A percentile compares a stretch with the other conserved stretches of the same genome.
These are phyloP conservation scores for Tetramorium parvispinum DNA, from an alignment of 1,140 invertebrate genomes.

Conservation along the genomic window DNA sequence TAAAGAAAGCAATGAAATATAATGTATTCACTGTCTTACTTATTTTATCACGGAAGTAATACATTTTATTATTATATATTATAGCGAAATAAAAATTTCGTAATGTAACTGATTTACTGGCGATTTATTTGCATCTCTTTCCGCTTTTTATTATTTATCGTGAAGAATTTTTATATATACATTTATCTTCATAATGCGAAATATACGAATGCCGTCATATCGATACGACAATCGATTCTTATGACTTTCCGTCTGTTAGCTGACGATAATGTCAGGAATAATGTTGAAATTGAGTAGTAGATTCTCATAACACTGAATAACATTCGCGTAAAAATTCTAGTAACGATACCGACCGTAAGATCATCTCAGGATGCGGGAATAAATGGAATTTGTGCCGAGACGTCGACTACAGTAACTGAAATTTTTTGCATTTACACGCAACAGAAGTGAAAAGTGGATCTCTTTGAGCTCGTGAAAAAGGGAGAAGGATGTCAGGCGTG, in stretches of 20 bases:
- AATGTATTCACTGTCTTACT: slow-evolving; percentile 83
- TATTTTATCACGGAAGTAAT: slow-evolving; percentile 82
- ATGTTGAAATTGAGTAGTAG: slow-evolving; percentile 76
- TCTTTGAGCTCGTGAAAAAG: background rate
- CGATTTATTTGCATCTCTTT: slow-evolving; percentile 22
- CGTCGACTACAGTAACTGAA: slow-evolving; percentile 10
- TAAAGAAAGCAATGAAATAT: slow-evolving; percentile 63
- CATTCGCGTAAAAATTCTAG: slow-evolving; percentile 62
- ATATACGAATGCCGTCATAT: slow-evolving; percentile 20
- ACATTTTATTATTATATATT: slow-evolving; percentile 81
- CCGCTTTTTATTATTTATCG: background rate
- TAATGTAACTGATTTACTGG: slow-evolving; percentile 64
- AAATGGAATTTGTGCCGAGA: background rate
- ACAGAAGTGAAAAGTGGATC: background rate
- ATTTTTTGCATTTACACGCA: background rate
- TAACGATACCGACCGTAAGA: slow-evolving; percentile 46
- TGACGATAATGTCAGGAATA: slow-evolving; percentile 71
- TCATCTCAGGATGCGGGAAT: slow-evolving; percentile 49
- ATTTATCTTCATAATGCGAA: background rate
- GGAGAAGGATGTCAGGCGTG: slow-evolving; percentile 68
- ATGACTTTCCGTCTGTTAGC: slow-evolving; percentile 27
- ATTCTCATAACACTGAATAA: slow-evolving; percentile 46
- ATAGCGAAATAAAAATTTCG: slow-evolving; percentile 80
- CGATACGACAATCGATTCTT: slow-evolving; percentile 34
- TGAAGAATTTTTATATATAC: background rate